Evolutionary conservation across 2,888 invertebrate genomes (phyloP).

Genomic region (Cerastoderma edule): DNA sequence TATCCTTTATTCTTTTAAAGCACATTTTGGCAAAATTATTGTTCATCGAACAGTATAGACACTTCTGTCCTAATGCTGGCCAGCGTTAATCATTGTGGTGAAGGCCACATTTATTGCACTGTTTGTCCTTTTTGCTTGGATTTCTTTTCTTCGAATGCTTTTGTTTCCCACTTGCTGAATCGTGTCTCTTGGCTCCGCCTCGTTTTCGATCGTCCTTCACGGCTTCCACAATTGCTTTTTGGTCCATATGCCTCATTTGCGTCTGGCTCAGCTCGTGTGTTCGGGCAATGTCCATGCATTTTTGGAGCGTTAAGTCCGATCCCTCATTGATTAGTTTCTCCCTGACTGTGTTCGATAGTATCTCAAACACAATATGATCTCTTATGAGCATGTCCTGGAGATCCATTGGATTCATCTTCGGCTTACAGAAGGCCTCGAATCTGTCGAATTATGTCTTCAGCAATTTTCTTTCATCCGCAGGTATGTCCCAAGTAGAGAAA

Average conservation of each 20-base stretch:
- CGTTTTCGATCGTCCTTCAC: no score
- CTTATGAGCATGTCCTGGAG: slow-evolving; percentile 36
- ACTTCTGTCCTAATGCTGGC: slow-evolving; percentile 39
- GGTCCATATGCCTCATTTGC: slow-evolving; percentile 14
- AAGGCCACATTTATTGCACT: slow-evolving; percentile 29
- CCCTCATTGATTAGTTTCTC: slow-evolving; percentile 45
- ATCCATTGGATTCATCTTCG: slow-evolving; percentile 24
- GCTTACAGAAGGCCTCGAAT: slow-evolving; percentile 44
- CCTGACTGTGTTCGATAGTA: slow-evolving; percentile 27
- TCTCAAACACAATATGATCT: slow-evolving; percentile 50
- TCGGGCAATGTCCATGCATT: slow-evolving; percentile 44
- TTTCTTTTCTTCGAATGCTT: neutral
- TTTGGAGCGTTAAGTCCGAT: slow-evolving; percentile 31
- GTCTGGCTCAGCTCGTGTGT: slow-evolving; percentile 28
- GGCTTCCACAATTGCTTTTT: neutral
- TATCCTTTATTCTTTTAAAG: slow-evolving; percentile 1
- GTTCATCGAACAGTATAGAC: slow-evolving; percentile 25
- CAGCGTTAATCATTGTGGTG: slow-evolving; percentile 28
- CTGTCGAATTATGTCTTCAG: slow-evolving; percentile 25
- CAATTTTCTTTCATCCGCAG: slow-evolving; percentile 36
- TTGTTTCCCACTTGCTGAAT: neutral
- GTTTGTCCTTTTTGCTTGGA: neutral
- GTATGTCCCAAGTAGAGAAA: slow-evolving; percentile 37
- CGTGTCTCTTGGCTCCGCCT: neutral
- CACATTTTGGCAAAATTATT: slow-evolving; percentile 40